Conservation (phyloP, 2,797 vertebrate species). For the Smutsia gigantea region DNA sequence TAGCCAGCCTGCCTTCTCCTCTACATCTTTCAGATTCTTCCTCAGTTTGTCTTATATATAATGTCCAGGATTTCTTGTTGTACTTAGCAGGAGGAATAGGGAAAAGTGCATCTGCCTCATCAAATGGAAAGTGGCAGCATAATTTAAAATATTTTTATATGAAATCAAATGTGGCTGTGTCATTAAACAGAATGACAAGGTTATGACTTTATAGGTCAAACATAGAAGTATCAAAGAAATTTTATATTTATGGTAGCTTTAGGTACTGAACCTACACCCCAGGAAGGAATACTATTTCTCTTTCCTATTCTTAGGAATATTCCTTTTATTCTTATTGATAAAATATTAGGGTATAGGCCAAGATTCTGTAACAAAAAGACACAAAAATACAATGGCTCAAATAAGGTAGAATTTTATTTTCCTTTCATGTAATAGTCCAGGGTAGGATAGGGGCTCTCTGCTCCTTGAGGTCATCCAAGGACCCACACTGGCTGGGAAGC, state of each 20-base stretch:
- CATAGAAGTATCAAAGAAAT: slow-evolving; percentile 1
- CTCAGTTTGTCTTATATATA: not conserved
- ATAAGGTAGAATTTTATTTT: slow-evolving; percentile 48
- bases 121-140: not conserved
- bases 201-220: slow-evolving; percentile 21
- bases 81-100: not conserved
- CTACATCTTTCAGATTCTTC: not conserved
- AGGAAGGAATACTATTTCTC: not conserved
- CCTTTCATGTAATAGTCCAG: not conserved
- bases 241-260: slow-evolving; percentile 8
- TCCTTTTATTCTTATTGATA: not conserved
- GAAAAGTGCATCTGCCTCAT: not conserved
- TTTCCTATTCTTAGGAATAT: not conserved
- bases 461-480: not conserved
- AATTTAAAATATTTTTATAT: slow-evolving; percentile 38
- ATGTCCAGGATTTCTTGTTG: not conserved
- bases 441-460: not conserved
- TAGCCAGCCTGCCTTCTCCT: not conserved
- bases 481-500: not conserved
- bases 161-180: not conserved
- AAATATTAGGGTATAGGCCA: not conserved
- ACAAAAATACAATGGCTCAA: not conserved
- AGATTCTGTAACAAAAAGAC: not conserved
- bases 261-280: not conserved
- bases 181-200: slow-evolving; percentile 5